These are phyloP conservation scores for Cremastinae sp. DNA, from an alignment of 2,888 invertebrate species.

Conservation along the genomic window DNA sequence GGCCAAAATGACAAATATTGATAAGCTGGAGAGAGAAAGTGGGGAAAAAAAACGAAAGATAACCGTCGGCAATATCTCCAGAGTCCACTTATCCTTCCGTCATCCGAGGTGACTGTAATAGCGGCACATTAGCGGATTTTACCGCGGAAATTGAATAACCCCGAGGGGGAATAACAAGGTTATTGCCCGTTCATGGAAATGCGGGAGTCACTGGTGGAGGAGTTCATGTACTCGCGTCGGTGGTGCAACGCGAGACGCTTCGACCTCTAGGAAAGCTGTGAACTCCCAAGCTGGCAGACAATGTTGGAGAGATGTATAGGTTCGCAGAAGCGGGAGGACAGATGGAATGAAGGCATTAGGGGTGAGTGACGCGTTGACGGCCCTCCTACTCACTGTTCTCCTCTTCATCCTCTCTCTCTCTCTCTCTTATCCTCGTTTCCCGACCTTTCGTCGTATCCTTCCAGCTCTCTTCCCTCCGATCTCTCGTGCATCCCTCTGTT, in stretches of 20 bases:
- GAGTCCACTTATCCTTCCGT: conserved; percentile 30
- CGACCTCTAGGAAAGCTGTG: conserved; percentile 21
- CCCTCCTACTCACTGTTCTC: conserved; percentile 69
- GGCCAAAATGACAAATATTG: conserved; percentile 33
- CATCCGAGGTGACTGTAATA: conserved; percentile 70
- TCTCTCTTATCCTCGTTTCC: conserved; percentile 60
- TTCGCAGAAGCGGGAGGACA: conserved; percentile 58
- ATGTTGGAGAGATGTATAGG: conserved; percentile 50
- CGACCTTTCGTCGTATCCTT: conserved; percentile 44
- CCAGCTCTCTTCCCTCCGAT: conserved; percentile 45
- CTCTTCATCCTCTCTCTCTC: conserved; percentile 55
- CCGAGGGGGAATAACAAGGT: conserved; percentile 73
- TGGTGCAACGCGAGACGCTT: conserved; percentile 17
- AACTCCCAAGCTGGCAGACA: conserved; percentile 38
- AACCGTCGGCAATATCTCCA: conserved; percentile 49
- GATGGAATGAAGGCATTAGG: conserved; percentile 77
- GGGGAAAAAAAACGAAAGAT: conserved; percentile 44
- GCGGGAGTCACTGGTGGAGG: conserved; percentile 32
- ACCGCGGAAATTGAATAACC: conserved; percentile 78
- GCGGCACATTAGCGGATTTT: conserved; percentile 78
- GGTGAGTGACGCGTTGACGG: conserved; percentile 77
- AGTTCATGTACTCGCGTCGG: not conserved
- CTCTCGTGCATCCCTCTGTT: conserved; percentile 38
- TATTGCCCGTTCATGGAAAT: conserved; percentile 74
- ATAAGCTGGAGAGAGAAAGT: not conserved